A percentile compares a stretch with the other conserved stretches of the same genome.
phyloP scores from a whole-genome alignment of 2,888 invertebrate species.

The Rhogogaster chlorosoma region DNA sequence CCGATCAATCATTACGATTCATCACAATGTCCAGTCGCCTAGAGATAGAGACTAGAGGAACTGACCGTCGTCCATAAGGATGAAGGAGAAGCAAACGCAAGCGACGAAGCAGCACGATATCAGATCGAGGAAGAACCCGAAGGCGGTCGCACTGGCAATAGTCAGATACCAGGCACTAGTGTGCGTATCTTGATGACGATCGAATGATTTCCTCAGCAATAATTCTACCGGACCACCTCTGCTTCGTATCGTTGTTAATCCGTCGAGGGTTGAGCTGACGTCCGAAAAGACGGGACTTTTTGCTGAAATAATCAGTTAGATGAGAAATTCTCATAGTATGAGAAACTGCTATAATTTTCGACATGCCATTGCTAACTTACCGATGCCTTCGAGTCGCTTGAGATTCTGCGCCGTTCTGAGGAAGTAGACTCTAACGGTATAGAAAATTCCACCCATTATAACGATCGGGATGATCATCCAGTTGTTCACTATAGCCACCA shows the following conservation, averaged over 20 bases:
- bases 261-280: constrained; percentile 90
- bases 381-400: constrained; percentile 82
- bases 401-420: constrained; percentile 86
- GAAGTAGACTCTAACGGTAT: constrained; percentile 82
- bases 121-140: constrained; percentile 88
- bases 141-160: constrained; percentile 83
- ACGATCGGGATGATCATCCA: constrained; percentile 84
- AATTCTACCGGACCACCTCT: constrained; percentile 83
- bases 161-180: constrained; percentile 86
- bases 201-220: constrained; percentile 87
- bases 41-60: neutral
- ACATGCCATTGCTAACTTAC: constrained; percentile 69
- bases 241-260: constrained; percentile 92
- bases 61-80: constrained; percentile 80
- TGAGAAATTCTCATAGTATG: neutral
- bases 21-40: neutral
- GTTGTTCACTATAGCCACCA: constrained; percentile 82
- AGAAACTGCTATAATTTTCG: neutral
- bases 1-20: neutral
- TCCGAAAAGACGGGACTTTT: constrained; percentile 96
- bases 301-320: constrained; percentile 71
- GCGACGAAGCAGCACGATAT: constrained; percentile 85
- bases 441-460: constrained; percentile 82
- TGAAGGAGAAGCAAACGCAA: constrained; percentile 83
- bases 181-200: constrained; percentile 85